Percentiles rank a stretch among this genome's conserved stretches.
Conservation (phyloP, 2,113 vertebrate genomes). For the Zonotrichia leucophrys region DNA sequence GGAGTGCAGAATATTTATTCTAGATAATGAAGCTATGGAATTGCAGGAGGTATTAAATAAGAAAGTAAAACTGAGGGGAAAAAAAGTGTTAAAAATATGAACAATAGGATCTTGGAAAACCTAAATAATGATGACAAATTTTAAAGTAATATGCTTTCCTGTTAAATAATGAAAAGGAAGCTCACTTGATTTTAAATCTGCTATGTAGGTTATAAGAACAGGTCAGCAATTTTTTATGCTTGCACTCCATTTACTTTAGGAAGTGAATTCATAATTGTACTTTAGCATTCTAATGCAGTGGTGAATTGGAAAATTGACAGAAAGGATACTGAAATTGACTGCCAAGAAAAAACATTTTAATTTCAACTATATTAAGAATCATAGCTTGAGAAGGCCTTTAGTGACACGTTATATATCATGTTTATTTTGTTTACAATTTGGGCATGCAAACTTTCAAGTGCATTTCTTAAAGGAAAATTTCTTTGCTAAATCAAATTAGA, state of each 20-base stretch:
- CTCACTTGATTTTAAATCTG: neutral
- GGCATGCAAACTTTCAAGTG: neutral
- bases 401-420: neutral
- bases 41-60: conserved; percentile 24
- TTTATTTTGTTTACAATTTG: neutral
- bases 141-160: neutral
- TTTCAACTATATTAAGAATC: neutral
- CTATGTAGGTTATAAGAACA: neutral
- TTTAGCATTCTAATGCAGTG: neutral
- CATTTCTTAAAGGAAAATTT: neutral
- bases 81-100: neutral
- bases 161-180: neutral
- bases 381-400: neutral
- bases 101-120: neutral
- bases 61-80: neutral
- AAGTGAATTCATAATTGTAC: neutral
- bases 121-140: neutral
- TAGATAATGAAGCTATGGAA: conserved; percentile 19
- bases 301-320: neutral
- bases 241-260: neutral
- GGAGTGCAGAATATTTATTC: conserved; percentile 22
- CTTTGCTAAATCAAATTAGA: neutral
- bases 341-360: neutral
- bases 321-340: neutral
- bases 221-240: neutral